Base-by-base conservation (phyloP, 2,888 invertebrate genomes). In the Eudasyphora cyanicolor region DNA sequence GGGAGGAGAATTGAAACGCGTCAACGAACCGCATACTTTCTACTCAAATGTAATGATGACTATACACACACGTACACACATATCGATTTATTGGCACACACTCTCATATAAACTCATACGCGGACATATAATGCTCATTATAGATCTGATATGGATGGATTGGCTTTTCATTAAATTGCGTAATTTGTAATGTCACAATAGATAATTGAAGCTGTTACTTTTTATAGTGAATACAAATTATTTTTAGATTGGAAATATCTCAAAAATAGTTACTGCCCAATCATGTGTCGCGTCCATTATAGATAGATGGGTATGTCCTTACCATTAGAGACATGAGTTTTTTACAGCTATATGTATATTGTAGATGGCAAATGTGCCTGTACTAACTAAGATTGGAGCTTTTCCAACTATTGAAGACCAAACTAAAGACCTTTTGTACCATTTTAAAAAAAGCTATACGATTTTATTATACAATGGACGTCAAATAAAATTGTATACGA, bases 101-200 rank as follows among this genome's bases (percentile, higher is more conserved):
- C 29, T 49, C 12, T 73, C 24, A 19, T 14, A 76, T 69, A n/a
- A 19, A 69, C 60, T 69, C 67, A 60, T 38, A 77, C 32, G 57
- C 35, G 64, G 14, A 71, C 24, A 14, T 38, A 5, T 19, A 60
- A 45, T 71, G 67, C 76, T 84, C 76, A 81, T 84, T 81, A 84
- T 78, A 81, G 84, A 84, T 81, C 84, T 79, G 84, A 81, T 84
- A 84, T 81, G 84, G 67, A 84, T 76, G 81, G 78, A 81, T 84
- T 76, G 78, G 78, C 71, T 84, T 78, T 84, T 81, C 81, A 84
- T 81, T 84, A 84, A 84, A 84, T 84, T 84, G 81, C 76, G 73
- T 84, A 81, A 81, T 84, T 84, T 84, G 81, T 84, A 76, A 84
- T 84, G 84, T 81, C 84, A 81, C 84, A 81, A 84, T 84, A 84